phyloP scores from a whole-genome alignment of 2,797 vertebrate genomes.

The Taenioides sp. region DNA sequence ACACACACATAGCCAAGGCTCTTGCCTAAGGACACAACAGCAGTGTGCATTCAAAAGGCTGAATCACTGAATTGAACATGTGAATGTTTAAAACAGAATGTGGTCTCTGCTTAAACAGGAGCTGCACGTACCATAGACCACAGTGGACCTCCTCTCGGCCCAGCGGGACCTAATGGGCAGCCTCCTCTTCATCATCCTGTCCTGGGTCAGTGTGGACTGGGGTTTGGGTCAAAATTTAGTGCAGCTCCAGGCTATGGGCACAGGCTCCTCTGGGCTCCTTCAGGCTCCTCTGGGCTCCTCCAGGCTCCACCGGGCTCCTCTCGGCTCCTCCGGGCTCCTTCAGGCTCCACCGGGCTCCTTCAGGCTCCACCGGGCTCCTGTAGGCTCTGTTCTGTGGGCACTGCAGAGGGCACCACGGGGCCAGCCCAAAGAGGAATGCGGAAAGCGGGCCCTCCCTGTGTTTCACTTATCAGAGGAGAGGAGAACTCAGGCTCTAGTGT shows the following conservation, averaged over 20 bases:
- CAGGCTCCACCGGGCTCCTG: neutral
- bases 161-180: constrained; percentile 66
- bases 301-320: too few relatives aligned
- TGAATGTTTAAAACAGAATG: too few relatives aligned
- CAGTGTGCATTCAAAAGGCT: neutral
- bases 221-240: constrained; percentile 5
- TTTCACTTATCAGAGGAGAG: constrained; percentile 50
- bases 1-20: too few relatives aligned
- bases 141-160: constrained; percentile 71
- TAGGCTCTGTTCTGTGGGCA: neutral
- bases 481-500: constrained; percentile 53
- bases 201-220: neutral
- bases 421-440: constrained; percentile 16
- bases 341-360: neutral
- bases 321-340: too few relatives aligned
- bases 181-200: constrained; percentile 59
- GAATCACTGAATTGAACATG: neutral
- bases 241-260: neutral
- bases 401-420: neutral
- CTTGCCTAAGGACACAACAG: too few relatives aligned
- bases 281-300: neutral
- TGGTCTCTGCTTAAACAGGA: neutral
- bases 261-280: neutral
- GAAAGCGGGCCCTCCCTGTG: constrained; percentile 66
- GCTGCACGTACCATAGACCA: constrained; percentile 78